A percentile compares a stretch with the other conserved stretches of the same genome.
Evolutionary conservation across 2,797 vertebrate species (phyloP).

Genomic region (Myotis vivesi): DNA sequence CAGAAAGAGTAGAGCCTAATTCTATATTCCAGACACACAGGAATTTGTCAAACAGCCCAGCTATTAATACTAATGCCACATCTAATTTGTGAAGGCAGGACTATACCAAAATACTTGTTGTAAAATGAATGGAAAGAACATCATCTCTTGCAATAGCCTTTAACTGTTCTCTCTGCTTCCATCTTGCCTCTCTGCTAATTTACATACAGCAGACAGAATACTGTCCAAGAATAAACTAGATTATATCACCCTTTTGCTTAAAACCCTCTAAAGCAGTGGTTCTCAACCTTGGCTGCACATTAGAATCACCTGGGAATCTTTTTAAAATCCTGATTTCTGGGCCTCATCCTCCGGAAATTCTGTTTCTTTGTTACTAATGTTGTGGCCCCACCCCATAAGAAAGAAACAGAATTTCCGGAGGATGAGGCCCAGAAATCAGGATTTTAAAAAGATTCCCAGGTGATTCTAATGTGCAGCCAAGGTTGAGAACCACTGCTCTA

Average conservation of each 20-base stretch:
- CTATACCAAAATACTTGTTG: conserved; percentile 66
- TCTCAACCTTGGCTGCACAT: too few relatives aligned
- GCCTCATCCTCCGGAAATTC: too few relatives aligned
- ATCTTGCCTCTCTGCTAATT: neutral
- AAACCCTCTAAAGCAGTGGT: neutral
- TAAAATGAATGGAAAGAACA: conserved; percentile 61
- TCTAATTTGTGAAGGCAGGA: conserved; percentile 72
- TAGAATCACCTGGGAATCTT: too few relatives aligned
- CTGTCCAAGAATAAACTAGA: conserved; percentile 19
- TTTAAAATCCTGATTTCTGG: too few relatives aligned
- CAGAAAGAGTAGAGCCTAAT: conserved; percentile 68
- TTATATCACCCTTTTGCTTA: conserved; percentile 30
- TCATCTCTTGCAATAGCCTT: neutral
- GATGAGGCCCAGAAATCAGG: too few relatives aligned
- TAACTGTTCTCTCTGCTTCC: conserved; percentile 40
- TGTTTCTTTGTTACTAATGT: too few relatives aligned
- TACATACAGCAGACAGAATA: conserved; percentile 7
- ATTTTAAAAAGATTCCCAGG: too few relatives aligned
- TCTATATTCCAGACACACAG: conserved; percentile 46
- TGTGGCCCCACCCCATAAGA: too few relatives aligned
- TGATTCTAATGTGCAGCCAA: too few relatives aligned
- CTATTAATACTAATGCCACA: conserved; percentile 73
- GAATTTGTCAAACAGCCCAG: conserved; percentile 73
- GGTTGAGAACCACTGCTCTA: too few relatives aligned
- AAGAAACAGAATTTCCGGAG: too few relatives aligned